Evolutionary conservation across 1,140 invertebrate genomes (phyloP).

Genomic region (Antheraea pernyi): DNA sequence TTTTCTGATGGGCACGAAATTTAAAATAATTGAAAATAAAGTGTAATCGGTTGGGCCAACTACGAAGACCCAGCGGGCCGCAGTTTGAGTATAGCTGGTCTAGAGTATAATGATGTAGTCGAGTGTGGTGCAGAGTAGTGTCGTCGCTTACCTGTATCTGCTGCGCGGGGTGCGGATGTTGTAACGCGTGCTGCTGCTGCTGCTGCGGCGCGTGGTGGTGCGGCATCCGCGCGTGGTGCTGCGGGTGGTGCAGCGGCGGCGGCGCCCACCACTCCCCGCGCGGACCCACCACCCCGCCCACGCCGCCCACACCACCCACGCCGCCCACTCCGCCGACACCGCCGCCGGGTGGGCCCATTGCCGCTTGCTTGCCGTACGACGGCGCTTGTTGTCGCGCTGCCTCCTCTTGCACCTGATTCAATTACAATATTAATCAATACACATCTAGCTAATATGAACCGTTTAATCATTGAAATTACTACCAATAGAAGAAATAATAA

Average conservation of each 20-base stretch:
- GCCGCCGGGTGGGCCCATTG: slow-evolving; percentile 61
- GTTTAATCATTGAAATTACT: too few relatives aligned
- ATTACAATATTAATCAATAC: too few relatives aligned
- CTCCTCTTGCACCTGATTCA: slow-evolving; percentile 91
- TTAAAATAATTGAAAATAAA: too few relatives aligned
- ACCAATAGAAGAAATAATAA: too few relatives aligned
- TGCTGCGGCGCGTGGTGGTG: slow-evolving; percentile 67
- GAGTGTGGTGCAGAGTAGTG: too few relatives aligned
- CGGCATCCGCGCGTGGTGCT: slow-evolving; percentile 56
- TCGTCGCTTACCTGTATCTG: slow-evolving; percentile 35
- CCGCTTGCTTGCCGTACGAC: slow-evolving; percentile 82
- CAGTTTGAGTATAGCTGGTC: too few relatives aligned
- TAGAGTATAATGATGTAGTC: too few relatives aligned
- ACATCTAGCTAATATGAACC: too few relatives aligned
- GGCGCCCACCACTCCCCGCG: slow-evolving; percentile 41
- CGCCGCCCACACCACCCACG: slow-evolving; percentile 34
- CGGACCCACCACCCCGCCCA: slow-evolving; percentile 29
- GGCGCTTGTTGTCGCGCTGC: slow-evolving; percentile 90
- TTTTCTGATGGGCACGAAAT: too few relatives aligned
- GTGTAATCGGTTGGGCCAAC: too few relatives aligned
- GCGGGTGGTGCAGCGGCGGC: slow-evolving; percentile 44
- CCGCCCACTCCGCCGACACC: slow-evolving; percentile 24
- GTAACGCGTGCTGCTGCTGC: slow-evolving; percentile 31
- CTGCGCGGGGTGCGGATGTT: slow-evolving; percentile 72
- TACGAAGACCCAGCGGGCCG: too few relatives aligned